phyloP scores from a whole-genome alignment of 2,113 vertebrate species.

The Rhinoptilus africanus region DNA sequence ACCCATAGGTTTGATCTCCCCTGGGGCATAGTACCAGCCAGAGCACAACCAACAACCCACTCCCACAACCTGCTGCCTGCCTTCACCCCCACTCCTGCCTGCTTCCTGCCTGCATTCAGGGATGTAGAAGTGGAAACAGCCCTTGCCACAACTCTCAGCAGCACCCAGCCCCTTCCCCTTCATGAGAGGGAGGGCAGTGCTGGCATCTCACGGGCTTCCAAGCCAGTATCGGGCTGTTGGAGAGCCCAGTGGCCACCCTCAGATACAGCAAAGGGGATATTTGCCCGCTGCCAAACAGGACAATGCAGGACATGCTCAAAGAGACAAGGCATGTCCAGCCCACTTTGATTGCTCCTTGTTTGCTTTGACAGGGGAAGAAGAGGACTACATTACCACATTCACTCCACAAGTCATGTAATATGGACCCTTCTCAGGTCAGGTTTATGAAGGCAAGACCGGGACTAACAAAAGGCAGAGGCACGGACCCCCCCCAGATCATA shows the following conservation, averaged over 20 bases:
- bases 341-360: not conserved
- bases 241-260: not conserved
- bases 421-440: not conserved
- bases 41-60: not conserved
- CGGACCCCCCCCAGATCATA: not conserved
- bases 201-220: not conserved
- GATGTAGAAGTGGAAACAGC: not conserved
- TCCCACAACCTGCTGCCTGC: no score
- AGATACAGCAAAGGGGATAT: not conserved
- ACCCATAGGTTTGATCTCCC: rapidly evolving
- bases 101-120: no score
- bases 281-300: not conserved
- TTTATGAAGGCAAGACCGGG: not conserved
- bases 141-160: not conserved
- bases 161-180: not conserved
- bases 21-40: not conserved
- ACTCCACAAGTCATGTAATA: not conserved
- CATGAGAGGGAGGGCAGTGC: not conserved
- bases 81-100: not conserved
- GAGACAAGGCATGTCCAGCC: not conserved
- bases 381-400: not conserved
- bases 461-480: not conserved
- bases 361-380: not conserved
- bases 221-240: not conserved
- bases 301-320: not conserved